Conservation (phyloP, 2,888 invertebrate genomes). For the Balanococcus diminutus region DNA sequence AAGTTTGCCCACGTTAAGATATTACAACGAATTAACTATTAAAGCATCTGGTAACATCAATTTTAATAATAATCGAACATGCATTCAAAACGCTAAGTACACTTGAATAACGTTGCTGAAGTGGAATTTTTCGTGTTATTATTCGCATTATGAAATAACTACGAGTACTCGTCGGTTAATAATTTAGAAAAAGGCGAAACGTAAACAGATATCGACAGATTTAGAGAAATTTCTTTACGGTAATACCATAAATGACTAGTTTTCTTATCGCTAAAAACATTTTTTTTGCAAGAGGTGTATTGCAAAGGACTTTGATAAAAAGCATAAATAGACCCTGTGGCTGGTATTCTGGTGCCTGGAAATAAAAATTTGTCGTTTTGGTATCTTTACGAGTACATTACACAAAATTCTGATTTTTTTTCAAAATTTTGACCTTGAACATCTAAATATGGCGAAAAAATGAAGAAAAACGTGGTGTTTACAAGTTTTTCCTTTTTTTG, state of each 20-base stretch:
- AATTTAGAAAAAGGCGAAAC: neutral
- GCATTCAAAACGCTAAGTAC: neutral
- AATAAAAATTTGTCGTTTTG: no score
- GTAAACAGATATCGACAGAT: neutral
- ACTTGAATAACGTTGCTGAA: neutral
- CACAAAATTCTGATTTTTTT: no score
- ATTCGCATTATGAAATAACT: neutral
- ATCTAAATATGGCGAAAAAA: no score
- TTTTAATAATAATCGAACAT: neutral
- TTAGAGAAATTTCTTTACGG: neutral
- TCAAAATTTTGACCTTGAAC: no score
- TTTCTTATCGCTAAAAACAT: neutral
- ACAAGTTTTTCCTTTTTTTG: no score
- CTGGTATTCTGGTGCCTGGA: no score
- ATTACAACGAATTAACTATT: neutral
- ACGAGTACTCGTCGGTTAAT: neutral
- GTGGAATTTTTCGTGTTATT: neutral
- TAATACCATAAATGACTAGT: constrained; percentile 42
- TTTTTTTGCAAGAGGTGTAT: neutral
- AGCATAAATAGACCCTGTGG: no score
- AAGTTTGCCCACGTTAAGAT: neutral
- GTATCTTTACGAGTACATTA: no score
- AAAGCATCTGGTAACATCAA: constrained; percentile 20
- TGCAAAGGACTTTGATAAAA: neutral
- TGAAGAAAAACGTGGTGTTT: no score